Conservation (phyloP, 2,113 vertebrate species). For the Bucco capensis region DNA sequence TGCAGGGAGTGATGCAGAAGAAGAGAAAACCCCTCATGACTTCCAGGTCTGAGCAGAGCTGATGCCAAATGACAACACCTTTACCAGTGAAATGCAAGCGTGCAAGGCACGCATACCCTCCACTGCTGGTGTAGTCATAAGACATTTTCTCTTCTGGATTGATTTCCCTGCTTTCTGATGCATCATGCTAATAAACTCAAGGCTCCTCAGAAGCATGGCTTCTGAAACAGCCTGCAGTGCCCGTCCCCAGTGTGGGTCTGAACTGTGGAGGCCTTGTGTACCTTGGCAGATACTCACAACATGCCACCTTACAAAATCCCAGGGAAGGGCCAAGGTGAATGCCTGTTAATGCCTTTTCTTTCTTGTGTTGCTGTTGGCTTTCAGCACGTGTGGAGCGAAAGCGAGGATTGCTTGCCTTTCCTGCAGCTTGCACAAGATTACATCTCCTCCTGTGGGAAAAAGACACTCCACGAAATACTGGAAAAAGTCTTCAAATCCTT, state of each 20-base stretch:
- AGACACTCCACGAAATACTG: slow-evolving; percentile 95
- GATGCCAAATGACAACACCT: not conserved
- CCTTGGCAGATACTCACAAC: not conserved
- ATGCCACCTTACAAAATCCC: not conserved
- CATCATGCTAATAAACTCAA: not conserved
- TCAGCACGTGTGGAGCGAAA: slow-evolving; percentile 98
- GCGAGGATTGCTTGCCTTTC: slow-evolving; percentile 96
- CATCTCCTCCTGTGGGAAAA: slow-evolving; percentile 98
- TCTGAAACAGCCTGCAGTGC: not conserved
- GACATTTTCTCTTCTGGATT: not conserved
- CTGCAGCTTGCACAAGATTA: slow-evolving; percentile 97
- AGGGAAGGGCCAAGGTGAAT: not conserved
- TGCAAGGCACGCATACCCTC: rapidly evolving
- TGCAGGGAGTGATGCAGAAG: not conserved
- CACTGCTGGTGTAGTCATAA: not conserved
- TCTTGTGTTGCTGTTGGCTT: slow-evolving; percentile 32
- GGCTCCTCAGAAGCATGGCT: not conserved
- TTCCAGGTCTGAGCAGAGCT: not conserved
- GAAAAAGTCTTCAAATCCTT: slow-evolving; percentile 99
- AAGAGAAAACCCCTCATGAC: not conserved
- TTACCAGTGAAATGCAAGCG: rapidly evolving
- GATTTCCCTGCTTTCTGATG: not conserved
- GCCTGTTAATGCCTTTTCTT: slow-evolving; percentile 14
- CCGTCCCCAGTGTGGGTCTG: rapidly evolving
- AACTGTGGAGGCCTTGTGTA: not conserved